Evolutionary conservation across 2,797 vertebrate species (phyloP), one percentile per base, ranked within the genome.

Genomic region (Myotis planiceps): DNA sequence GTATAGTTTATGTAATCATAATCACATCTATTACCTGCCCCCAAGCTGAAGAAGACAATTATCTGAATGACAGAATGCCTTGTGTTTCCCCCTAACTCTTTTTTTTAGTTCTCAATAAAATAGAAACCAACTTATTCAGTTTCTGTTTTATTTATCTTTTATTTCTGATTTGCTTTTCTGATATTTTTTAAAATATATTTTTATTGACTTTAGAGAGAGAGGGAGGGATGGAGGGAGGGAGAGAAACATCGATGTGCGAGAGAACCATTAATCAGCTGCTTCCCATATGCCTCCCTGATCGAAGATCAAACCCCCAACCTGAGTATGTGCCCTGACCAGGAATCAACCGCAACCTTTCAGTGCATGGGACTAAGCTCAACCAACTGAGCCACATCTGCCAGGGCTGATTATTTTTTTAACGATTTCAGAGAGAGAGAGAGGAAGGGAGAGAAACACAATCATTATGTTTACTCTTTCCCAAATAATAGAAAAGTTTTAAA

Each of bases 401-500:
- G 55, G 55, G 4, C 4, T 5, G 55, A 5, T 12, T n/a, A n/a
- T 27, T 13, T 10, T 25, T 27, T 25, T 58, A 13, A 25, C 13
- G 55, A 58, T 27, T 58, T 58, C 55, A 58, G 10, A 4, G 25
- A 58, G 23, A 58, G 55, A 25, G 53, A 55, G 53, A 55, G 53
- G 53, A 23, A 23, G 53, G 25, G 53, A 58, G 55, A 58, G 10
- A 58, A 58, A 27, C 25, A 27, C 27, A 60, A 39, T 60, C 39
- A 55, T 89, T 82, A 55, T 25, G n/a, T 51, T 68, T 79, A 37
- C 9, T 42, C 63, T 39, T 79, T 86, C 29, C 45, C 27, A 79
- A 75, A 80, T 27, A 32, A n/a, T 29, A 90, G 63, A 58, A 68
- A 80, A 76, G 65, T 27, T 83, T 90, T 76, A 93, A 90, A 88